These are phyloP conservation scores for cattle (Bos taurus) DNA, from an alignment of 2,113 vertebrate genomes.

Conservation along the genomic window ARS-UCD2.0 NC_037350.1:23716501-23717000, in stretches of 20 bases:
- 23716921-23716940: constrained; percentile 54
- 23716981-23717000: constrained; percentile 63
- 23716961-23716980: constrained; percentile 39
- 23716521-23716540: constrained; percentile 23
- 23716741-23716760: constrained; percentile 72
- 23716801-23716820: constrained; percentile 68
- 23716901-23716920: constrained; percentile 49
- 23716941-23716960: constrained; percentile 50
- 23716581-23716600: constrained; percentile 69
- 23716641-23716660: constrained; percentile 58
- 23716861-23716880: background rate
- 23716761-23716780: constrained; percentile 67
- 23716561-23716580: constrained; percentile 44
- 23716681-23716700: constrained; percentile 57
- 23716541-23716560: constrained; percentile 19
- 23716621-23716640: constrained; percentile 42
- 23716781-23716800: constrained; percentile 69
- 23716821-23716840: constrained; percentile 72
- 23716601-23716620: constrained; percentile 64
- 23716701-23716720: constrained; percentile 77
- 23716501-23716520: constrained; percentile 60
- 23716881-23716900: constrained; percentile 42
- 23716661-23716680: constrained; percentile 72
- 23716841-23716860: constrained; percentile 73
- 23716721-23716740: constrained; percentile 76